These are phyloP conservation scores for Drosophila anceps DNA, from an alignment of 2,888 invertebrate genomes.

Conservation along the genomic window DNA sequence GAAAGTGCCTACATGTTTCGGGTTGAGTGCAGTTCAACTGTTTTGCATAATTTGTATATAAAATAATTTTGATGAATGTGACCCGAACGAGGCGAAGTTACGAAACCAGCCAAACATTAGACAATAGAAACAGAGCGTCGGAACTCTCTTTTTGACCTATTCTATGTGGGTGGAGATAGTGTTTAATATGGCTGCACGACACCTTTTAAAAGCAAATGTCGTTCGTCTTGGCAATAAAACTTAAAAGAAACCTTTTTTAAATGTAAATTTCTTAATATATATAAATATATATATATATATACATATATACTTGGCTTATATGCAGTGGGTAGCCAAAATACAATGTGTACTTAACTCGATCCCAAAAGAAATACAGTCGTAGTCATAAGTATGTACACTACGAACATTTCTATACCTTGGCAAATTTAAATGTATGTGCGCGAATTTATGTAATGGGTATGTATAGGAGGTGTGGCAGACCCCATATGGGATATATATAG, in stretches of 20 bases:
- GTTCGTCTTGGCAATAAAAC: slow-evolving; percentile 4
- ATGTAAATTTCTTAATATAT: not conserved
- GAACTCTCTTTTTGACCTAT: slow-evolving; percentile 3
- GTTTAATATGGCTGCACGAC: slow-evolving; percentile 33
- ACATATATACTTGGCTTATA: not conserved
- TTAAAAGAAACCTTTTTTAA: slow-evolving; percentile 12
- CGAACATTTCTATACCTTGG: no score
- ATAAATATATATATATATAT: slow-evolving; percentile 16
- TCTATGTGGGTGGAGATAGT: slow-evolving; percentile 16
- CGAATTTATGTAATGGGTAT: no score
- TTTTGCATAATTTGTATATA: slow-evolving; percentile 78
- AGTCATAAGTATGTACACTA: not conserved
- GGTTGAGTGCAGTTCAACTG: slow-evolving; percentile 37
- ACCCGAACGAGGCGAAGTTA: slow-evolving; percentile 31
- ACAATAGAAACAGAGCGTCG: slow-evolving; percentile 38
- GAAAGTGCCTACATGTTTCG: slow-evolving; percentile 69
- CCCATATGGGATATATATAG: no score
- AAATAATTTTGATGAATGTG: slow-evolving; percentile 66
- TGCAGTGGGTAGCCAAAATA: not conserved
- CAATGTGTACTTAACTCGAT: not conserved
- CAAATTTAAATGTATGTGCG: no score
- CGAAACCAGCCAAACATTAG: slow-evolving; percentile 43
- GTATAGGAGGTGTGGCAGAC: no score
- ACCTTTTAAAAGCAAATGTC: slow-evolving; percentile 25
- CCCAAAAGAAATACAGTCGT: not conserved